Conservation (phyloP, 2,797 vertebrate species). For the Macropus fuliginosus region DNA sequence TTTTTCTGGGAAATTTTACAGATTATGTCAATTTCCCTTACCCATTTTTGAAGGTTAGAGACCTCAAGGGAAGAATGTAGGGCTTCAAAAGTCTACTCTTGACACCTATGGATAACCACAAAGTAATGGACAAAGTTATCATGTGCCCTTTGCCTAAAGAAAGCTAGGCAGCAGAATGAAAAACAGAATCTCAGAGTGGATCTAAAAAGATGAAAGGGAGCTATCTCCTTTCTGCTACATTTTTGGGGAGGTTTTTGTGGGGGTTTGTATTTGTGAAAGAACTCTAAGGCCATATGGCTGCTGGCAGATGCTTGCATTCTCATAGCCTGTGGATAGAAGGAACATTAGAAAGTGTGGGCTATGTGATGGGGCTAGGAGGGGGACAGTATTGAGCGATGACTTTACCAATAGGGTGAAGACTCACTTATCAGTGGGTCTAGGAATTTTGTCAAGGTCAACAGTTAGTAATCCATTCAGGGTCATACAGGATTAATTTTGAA, state of each 20-base stretch:
- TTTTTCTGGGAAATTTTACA: neutral
- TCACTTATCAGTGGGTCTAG: slow-evolving; percentile 12
- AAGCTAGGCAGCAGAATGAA: slow-evolving; percentile 21
- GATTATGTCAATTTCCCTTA: neutral
- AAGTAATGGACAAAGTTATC: neutral
- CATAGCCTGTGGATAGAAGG: slow-evolving; percentile 50
- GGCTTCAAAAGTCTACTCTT: neutral
- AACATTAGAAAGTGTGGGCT: slow-evolving; percentile 68
- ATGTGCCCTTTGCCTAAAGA: slow-evolving; percentile 11
- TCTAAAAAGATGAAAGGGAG: slow-evolving; percentile 37
- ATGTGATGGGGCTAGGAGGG: slow-evolving; percentile 47
- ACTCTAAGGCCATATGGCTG: slow-evolving; percentile 65
- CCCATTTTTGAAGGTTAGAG: neutral
- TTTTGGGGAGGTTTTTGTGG: slow-evolving; percentile 51
- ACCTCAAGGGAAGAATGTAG: neutral
- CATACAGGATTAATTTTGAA: neutral
- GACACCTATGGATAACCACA: neutral
- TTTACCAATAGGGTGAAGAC: slow-evolving; percentile 11
- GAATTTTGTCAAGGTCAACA: slow-evolving; percentile 29
- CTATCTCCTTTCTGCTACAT: slow-evolving; percentile 62
- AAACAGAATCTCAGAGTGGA: slow-evolving; percentile 43
- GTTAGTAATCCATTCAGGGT: neutral
- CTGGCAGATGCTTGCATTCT: slow-evolving; percentile 46
- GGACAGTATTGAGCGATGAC: slow-evolving; percentile 26
- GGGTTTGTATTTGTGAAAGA: slow-evolving; percentile 65